phyloP scores from a whole-genome alignment of 2,888 invertebrate genomes.

The Theodoxus fluviatilis region DNA sequence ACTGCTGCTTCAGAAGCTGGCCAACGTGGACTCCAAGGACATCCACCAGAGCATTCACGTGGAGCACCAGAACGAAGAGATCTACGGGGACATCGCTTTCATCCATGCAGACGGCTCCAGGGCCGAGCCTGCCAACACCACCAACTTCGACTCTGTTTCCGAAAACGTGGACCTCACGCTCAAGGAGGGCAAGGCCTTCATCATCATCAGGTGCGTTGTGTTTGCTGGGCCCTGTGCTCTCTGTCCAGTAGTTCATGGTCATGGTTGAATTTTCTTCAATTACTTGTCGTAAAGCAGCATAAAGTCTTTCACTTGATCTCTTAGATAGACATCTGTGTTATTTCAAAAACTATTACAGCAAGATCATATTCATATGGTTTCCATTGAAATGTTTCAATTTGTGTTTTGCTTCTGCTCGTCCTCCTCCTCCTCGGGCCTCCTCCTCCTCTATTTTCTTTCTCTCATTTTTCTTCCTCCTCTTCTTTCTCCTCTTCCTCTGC shows the following conservation, averaged over 20 bases:
- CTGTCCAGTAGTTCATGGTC: no score
- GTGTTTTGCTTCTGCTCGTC: not conserved
- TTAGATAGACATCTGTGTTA: no score
- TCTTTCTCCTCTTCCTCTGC: not conserved
- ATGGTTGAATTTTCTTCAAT: no score
- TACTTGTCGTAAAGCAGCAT: no score
- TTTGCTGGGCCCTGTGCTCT: no score
- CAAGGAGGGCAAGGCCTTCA: conserved; percentile 53
- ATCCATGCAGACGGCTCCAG: conserved; percentile 51
- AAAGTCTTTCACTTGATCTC: no score
- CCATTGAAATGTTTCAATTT: not conserved
- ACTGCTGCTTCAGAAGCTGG: conserved; percentile 44
- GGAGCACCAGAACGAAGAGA: conserved; percentile 54
- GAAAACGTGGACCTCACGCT: conserved; percentile 54
- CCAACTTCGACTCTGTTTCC: conserved; percentile 53
- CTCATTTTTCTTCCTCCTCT: not conserved
- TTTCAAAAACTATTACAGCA: no score
- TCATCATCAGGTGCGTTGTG: conserved; percentile 46
- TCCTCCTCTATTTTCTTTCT: not conserved
- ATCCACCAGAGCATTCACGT: conserved; percentile 53
- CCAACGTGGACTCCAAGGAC: conserved; percentile 52
- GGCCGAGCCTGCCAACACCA: conserved; percentile 37
- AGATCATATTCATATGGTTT: no score
- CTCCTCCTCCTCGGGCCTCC: not conserved
- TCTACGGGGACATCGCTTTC: conserved; percentile 52